Evolutionary conservation across 2,113 vertebrate species (phyloP), one percentile per base, ranked within the genome.

Genomic region (Cygnus buccinator): DNA sequence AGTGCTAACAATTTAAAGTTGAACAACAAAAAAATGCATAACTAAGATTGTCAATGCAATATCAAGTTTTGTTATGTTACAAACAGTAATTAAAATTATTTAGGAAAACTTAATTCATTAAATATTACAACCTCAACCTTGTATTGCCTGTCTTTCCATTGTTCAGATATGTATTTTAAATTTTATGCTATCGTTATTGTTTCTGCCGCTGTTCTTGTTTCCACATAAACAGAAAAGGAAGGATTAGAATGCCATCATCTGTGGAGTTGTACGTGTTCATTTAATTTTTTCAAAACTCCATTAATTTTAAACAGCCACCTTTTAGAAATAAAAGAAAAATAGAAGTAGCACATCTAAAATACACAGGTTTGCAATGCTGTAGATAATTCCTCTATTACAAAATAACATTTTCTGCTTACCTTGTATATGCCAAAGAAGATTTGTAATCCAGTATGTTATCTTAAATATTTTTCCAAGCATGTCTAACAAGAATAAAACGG

Each of bases 221-320:
- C 35, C 65, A 89, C 8, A 41, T 46, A 85, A 13, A 72, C 5
- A 84, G 75, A 79, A 89, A 75, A 26, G 15, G 46, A 87, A 89
- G 61, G 67, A 88, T 80, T 90, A 94, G 46, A 84, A 91, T 96
- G 73, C 61, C 73, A 87, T 89, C 61, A 75, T 39, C 61, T 82
- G 84, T 84, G 89, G 52, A 94, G 26, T 17, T 87, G 41, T 67
- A 13, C 55, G 39, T 26, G 20, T 58, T 88, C 10, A 0, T 46
- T 91, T 63, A 74, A n/a, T 18, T 92, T 94, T 92, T 73, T 86
- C n/a, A 59, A 59, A 89, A 48, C n/a, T 61, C 21, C 10, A 1
- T 48, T 48, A 8, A 92, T 65, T 87, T 82, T 84, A 77, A 87
- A 81, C 4, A 44, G 41, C 39, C 63, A 52, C 11, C 31, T 35